Percentiles rank a stretch among this genome's conserved stretches.
phyloP scores from a whole-genome alignment of 2,888 invertebrate genomes.

The Poecilus cupreus region DNA sequence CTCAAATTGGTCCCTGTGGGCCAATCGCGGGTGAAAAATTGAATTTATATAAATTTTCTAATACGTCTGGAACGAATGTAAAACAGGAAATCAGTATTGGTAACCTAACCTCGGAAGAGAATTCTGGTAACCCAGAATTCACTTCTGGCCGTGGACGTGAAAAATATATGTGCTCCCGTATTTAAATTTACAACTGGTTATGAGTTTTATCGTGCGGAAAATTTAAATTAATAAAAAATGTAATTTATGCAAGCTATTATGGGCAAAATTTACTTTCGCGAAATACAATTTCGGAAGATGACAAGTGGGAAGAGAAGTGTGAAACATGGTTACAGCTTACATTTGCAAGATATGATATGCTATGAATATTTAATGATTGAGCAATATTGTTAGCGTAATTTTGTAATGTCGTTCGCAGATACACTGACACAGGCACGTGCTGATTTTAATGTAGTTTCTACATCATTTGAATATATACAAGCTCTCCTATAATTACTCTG shows the following conservation, averaged over 20 bases:
- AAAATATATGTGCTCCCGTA: conserved; percentile 13
- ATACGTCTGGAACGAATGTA: conserved; percentile 55
- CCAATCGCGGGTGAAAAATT: conserved; percentile 59
- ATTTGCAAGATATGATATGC: conserved; percentile 49
- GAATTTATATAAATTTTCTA: conserved; percentile 60
- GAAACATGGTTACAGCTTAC: conserved; percentile 47
- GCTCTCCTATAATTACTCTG: not conserved
- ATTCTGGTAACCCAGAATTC: not conserved
- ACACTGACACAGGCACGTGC: not conserved
- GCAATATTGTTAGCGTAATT: conserved; percentile 47
- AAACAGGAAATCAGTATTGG: conserved; percentile 49
- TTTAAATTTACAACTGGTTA: conserved; percentile 46
- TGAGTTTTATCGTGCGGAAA: conserved; percentile 37
- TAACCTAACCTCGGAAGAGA: not conserved
- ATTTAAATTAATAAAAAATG: conserved; percentile 52
- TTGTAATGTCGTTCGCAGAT: conserved; percentile 32
- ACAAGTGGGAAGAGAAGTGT: conserved; percentile 46
- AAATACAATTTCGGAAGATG: conserved; percentile 46
- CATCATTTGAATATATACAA: conserved; percentile 33
- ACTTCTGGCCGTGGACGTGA: not conserved
- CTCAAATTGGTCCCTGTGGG: conserved; percentile 55
- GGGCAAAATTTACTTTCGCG: conserved; percentile 47
- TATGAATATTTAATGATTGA: conserved; percentile 51
- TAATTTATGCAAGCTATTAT: conserved; percentile 49
- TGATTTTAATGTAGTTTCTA: conserved; percentile 28